Conservation (phyloP, 92 coral and sea anemone species). For the Heliopora coerulea region DNA sequence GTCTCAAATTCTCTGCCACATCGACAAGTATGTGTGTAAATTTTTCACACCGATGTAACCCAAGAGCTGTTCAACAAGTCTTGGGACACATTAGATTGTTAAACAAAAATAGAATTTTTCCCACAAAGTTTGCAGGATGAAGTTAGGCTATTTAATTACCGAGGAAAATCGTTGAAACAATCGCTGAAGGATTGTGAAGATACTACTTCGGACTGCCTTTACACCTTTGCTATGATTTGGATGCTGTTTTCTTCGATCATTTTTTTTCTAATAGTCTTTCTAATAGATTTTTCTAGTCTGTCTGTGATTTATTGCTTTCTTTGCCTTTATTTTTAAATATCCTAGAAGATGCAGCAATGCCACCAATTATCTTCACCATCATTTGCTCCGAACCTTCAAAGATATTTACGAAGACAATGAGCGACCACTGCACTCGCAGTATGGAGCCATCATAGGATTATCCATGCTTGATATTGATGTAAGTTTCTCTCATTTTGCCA, state of each 20-base stretch:
- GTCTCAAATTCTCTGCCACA: conserved; percentile 74
- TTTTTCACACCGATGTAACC: too few species aligned
- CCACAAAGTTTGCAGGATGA: neutral
- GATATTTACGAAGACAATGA: conserved; percentile 84
- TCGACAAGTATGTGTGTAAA: conserved; percentile 90
- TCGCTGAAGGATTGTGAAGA: too few species aligned
- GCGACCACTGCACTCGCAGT: conserved; percentile 85
- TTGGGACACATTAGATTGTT: too few species aligned
- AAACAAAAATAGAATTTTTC: too few species aligned
- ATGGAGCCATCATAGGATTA: conserved; percentile 91
- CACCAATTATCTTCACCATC: conserved; percentile 84
- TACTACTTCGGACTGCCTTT: too few species aligned
- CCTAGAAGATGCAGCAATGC: conserved; percentile 88
- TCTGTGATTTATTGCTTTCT: too few species aligned
- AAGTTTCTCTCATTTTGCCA: neutral
- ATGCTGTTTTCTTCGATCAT: too few species aligned
- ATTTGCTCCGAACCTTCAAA: conserved; percentile 82
- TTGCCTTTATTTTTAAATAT: neutral
- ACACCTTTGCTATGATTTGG: too few species aligned
- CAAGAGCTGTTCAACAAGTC: too few species aligned
- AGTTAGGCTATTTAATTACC: neutral
- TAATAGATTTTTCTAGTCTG: too few species aligned
- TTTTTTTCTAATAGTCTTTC: neutral
- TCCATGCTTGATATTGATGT: conserved; percentile 92
- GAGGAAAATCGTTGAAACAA: too few species aligned